Conservation (phyloP, 92 coral and sea anemone species). For the Pocillopora meandrina region DNA sequence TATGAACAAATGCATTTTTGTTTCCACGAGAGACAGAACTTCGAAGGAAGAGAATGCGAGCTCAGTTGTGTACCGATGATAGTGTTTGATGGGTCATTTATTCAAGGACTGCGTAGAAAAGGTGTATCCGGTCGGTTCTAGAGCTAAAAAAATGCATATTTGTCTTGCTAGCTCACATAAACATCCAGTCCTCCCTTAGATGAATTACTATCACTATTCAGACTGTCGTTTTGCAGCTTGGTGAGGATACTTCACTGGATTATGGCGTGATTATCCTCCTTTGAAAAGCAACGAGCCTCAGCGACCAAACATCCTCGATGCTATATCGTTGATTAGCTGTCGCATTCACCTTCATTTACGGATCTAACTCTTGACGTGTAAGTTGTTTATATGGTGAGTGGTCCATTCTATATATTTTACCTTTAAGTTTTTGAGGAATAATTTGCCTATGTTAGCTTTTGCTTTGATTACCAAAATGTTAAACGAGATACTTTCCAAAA, state of each 20-base stretch:
- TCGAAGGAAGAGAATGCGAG: conserved; percentile 44
- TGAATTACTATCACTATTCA: too few relatives aligned
- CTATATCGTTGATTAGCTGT: too few relatives aligned
- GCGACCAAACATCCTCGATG: too few relatives aligned
- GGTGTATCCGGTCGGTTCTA: conserved; percentile 10
- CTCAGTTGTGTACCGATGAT: conserved; percentile 32
- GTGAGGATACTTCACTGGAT: too few relatives aligned
- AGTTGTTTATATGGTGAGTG: conserved; percentile 6
- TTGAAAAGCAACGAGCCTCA: too few relatives aligned
- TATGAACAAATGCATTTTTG: background rate
- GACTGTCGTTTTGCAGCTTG: background rate
- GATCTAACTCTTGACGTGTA: conserved; percentile 9
- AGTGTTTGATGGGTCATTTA: conserved; percentile 26
- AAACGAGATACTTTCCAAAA: background rate
- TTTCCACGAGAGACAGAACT: conserved; percentile 49
- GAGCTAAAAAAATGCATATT: conserved; percentile 18
- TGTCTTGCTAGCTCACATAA: background rate
- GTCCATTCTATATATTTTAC: too few relatives aligned
- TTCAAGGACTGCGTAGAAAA: conserved; percentile 1
- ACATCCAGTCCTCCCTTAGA: too few relatives aligned
- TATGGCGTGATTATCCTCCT: too few relatives aligned
- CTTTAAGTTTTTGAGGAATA: background rate
- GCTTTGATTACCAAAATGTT: background rate
- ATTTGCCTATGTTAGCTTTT: background rate
- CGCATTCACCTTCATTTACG: background rate